These are phyloP conservation scores for Cyprinodon diabolis DNA, from an alignment of 2,797 vertebrate species.

Conservation along the genomic window DNA sequence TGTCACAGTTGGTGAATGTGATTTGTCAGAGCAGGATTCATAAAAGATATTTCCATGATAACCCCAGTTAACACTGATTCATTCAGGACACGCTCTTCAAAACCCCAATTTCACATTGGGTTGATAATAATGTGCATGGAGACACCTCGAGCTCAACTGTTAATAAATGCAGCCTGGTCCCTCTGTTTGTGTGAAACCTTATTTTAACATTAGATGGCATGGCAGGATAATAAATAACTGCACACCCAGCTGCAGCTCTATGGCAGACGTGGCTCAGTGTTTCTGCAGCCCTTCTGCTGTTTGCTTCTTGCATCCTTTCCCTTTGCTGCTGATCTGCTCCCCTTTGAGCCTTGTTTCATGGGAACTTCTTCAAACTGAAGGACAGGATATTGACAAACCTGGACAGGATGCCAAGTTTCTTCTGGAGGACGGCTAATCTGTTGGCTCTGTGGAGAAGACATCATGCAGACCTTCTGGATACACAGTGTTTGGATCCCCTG, in stretches of 20 bases:
- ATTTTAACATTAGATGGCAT: slow-evolving; percentile 59
- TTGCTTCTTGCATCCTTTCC: slow-evolving; percentile 14
- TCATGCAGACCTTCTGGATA: slow-evolving; percentile 67
- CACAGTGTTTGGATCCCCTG: slow-evolving; percentile 62
- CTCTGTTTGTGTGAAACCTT: rapidly evolving
- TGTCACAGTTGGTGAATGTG: slow-evolving; percentile 3
- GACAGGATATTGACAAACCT: slow-evolving; percentile 22
- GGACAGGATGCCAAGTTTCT: slow-evolving; percentile 37
- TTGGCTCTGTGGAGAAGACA: slow-evolving; percentile 37
- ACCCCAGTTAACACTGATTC: slow-evolving; percentile 41
- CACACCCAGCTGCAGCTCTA: background rate
- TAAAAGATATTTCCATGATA: slow-evolving; percentile 31
- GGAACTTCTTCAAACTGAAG: slow-evolving; percentile 29
- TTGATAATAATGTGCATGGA: slow-evolving; percentile 21
- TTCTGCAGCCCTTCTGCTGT: slow-evolving; percentile 17
- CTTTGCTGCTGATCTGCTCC: slow-evolving; percentile 18
- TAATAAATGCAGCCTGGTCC: slow-evolving; percentile 1
- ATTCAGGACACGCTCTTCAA: slow-evolving; percentile 28
- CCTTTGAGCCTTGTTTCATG: slow-evolving; percentile 13
- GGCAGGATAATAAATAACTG: slow-evolving; percentile 14
- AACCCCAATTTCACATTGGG: slow-evolving; percentile 19
- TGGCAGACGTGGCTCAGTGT: slow-evolving; percentile 16
- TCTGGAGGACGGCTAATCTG: slow-evolving; percentile 26
- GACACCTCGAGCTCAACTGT: slow-evolving; percentile 33
- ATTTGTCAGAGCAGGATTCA: background rate